Evolutionary conservation across 2,888 invertebrate genomes (phyloP), one percentile per base, ranked within the genome.

Genomic region (Penaeus monodon): DNA sequence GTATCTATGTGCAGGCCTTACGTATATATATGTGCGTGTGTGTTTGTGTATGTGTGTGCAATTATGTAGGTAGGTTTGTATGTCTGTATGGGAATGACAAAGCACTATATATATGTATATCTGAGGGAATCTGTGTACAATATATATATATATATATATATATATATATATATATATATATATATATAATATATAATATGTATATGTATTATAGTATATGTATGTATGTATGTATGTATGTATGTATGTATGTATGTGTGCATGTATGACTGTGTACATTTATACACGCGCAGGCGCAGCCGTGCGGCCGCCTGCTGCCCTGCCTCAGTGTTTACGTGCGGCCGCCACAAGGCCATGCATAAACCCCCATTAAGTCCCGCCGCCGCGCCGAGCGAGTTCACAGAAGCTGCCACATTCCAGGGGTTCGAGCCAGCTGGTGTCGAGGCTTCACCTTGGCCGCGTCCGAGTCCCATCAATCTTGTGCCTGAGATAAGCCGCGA

Each of bases 281-380:
- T 22, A 70, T 33, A n/a, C 3, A 3, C 70, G 24, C 70, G 24
- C 70, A 70, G n/a, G 2, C 70, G 22, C 70, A 24, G 17, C 14
- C 70, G 22, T 0, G 33, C 24, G n/a, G 27, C 22, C 22, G 22
- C 70, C 14, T 2, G 1, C 12, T 29, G 27, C 12, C 2, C 1
- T 17, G 14, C 70, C n/a, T 6, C 8, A 12, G 20, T 29, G 29
- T 29, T 27, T 29, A 68, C 22, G 29, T 29, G 29, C 68, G 29
- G 14, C 12, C 17, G 29, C 68, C 68, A 68, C 81, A 81, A 82
- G 68, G 85, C 81, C 79, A 83, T 65, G 79, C 83, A 83, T 81
- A 88, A 82, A 86, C 88, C 84, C 84, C 80, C 85, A 81, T 70
- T 77, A 78, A 84, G 79, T 80, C 82, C 85, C 82, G 86, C 88